phyloP scores from a whole-genome alignment of 2,797 vertebrate species.

The Hoplostethus mediterraneus region DNA sequence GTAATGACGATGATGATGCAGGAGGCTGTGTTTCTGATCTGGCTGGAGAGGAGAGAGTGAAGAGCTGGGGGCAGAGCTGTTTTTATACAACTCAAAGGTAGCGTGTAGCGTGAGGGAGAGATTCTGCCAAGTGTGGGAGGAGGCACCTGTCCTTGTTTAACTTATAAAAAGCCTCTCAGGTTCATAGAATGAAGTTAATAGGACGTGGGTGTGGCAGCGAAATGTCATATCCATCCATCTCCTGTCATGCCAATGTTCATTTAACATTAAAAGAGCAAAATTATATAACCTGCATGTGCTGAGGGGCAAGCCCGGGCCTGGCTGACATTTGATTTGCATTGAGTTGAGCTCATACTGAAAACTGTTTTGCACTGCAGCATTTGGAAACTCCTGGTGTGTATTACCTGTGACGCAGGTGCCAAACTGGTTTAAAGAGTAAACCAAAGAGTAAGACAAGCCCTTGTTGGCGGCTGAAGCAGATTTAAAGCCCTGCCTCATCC shows the following conservation, averaged over 20 bases:
- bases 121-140: background rate
- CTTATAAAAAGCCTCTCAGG: background rate
- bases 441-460: background rate
- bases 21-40: conserved; percentile 50
- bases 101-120: background rate
- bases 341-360: background rate
- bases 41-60: conserved; percentile 60
- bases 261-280: background rate
- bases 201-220: conserved; percentile 46
- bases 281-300: background rate
- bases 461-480: background rate
- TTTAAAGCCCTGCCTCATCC: background rate
- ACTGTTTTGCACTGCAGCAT: background rate
- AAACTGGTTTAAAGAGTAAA: conserved; percentile 15
- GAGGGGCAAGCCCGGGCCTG: conserved; percentile 39
- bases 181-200: background rate
- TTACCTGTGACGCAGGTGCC: background rate
- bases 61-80: background rate
- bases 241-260: background rate
- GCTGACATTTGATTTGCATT: conserved; percentile 4
- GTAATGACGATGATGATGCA: background rate
- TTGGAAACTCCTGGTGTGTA: background rate
- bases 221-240: conserved; percentile 7
- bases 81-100: conserved; percentile 51
- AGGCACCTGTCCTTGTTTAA: background rate